Conservation (phyloP, 2,113 vertebrate genomes). For the Arenaria interpres region DNA sequence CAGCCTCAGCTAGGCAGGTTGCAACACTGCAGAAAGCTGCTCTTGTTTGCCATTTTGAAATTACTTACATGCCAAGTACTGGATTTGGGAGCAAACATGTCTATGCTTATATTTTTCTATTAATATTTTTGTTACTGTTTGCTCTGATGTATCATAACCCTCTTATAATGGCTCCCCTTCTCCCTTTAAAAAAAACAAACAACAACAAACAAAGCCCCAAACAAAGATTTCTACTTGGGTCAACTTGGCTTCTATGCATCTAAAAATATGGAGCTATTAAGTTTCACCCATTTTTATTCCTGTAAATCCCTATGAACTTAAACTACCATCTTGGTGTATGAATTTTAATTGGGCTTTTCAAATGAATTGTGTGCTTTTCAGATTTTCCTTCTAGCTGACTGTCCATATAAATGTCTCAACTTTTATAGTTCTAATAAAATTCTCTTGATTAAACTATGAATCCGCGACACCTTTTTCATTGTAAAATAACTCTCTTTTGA, state of each 20-base stretch:
- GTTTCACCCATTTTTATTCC: neutral
- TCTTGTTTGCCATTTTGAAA: neutral
- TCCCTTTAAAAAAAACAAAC: neutral
- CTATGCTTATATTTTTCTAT: neutral
- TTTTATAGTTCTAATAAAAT: neutral
- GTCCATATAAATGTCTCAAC: neutral
- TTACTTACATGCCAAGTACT: neutral
- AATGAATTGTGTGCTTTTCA: neutral
- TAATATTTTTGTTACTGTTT: neutral
- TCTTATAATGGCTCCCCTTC: neutral
- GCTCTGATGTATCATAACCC: neutral
- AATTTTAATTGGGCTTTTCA: neutral
- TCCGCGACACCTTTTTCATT: neutral
- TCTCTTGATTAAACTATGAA: neutral
- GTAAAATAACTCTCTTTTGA: neutral
- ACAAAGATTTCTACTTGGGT: too few species aligned
- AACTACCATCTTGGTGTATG: neutral
- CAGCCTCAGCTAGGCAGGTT: neutral
- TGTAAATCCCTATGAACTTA: neutral
- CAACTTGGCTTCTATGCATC: neutral
- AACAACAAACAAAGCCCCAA: neutral
- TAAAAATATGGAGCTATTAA: neutral
- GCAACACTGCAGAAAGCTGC: neutral
- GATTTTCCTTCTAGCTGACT: neutral
- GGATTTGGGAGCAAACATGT: neutral